Base-by-base conservation (phyloP, 2,888 invertebrate species). In the Pachliopta kotzebuea region DNA sequence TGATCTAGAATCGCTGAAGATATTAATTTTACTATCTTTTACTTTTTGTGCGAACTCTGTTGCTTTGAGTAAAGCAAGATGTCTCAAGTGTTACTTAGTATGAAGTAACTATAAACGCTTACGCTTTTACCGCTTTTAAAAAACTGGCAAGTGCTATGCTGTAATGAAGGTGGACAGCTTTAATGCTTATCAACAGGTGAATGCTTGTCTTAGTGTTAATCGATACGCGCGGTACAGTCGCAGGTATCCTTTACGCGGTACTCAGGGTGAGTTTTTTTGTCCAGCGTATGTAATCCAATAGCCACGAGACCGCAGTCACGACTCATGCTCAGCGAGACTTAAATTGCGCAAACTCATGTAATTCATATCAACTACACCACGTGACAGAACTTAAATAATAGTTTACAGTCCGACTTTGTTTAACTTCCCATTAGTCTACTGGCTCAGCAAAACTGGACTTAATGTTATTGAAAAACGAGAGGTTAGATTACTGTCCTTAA, bases 201-300 rank as follows among this genome's bases (percentile, higher is more conserved):
- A 60, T 60, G 20, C 17, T 23, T 14, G 20, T 14, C 20, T 49
- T 14, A 50, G 54, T 54, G 45, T 54, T 23, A 63, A 20, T 55
- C 29, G 58, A 59, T 63, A 59, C 54, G 53, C 57, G 18, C 29
- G 42, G 29, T 42, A 31, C 42, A 49, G 31, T 37, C 42, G 20
- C 24, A 23, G 24, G 58, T 65, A 62, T 65, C 54, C 49, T 45
- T 65, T 55, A 62, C 55, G 37, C 29, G 45, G 45, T 55, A 45
- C 45, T 50, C 24, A 17, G 23, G 4, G 61, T 57, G 31, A 50
- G 37, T 65, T 65, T n/a, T 45, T 65, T 62, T 65, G 55, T 65
- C 37, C 24, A 9, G 45, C 20, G 56, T 8, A 29, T 49, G 65
- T 58, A 65, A 65, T 58, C 49, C 54, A 55, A 65, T 65, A 65